phyloP scores from a whole-genome alignment of 2,113 vertebrate species.

The Phaetusa simplex region DNA sequence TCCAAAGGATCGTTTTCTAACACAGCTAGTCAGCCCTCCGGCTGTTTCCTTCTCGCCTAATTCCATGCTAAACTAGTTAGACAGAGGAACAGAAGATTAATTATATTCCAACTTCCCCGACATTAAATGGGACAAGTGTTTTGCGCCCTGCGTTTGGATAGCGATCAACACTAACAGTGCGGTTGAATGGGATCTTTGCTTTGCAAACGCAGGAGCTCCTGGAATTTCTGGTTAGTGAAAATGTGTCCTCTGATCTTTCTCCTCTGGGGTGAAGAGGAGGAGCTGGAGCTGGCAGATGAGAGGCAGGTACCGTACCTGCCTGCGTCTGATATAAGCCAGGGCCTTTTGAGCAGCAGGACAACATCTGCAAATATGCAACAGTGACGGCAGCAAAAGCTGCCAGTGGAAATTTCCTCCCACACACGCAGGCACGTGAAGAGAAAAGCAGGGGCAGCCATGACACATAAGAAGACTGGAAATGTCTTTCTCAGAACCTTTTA shows the following conservation, averaged over 20 bases:
- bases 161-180: accelerated
- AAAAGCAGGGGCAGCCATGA: not conserved
- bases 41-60: not conserved
- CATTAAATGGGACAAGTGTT: not conserved
- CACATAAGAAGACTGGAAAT: not conserved
- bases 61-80: not conserved
- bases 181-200: not conserved
- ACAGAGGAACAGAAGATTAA: not conserved
- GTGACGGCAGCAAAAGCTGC: not conserved
- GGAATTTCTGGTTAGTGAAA: not conserved
- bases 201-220: not conserved
- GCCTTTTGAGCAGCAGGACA: not conserved
- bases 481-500: not conserved
- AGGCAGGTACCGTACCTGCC: not conserved
- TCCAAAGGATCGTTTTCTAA: not conserved
- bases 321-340: not conserved
- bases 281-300: not conserved
- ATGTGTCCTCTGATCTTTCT: not conserved
- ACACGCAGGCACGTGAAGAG: not conserved
- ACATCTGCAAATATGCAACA: not conserved
- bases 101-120: not conserved
- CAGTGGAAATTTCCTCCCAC: slow-evolving; percentile 44
- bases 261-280: not conserved
- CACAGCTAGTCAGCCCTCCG: not conserved
- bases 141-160: not conserved